A percentile compares a stretch with the other conserved stretches of the same genome.
phyloP scores from a whole-genome alignment of 1,140 invertebrate genomes.

The Nasonia vitripennis region DNA sequence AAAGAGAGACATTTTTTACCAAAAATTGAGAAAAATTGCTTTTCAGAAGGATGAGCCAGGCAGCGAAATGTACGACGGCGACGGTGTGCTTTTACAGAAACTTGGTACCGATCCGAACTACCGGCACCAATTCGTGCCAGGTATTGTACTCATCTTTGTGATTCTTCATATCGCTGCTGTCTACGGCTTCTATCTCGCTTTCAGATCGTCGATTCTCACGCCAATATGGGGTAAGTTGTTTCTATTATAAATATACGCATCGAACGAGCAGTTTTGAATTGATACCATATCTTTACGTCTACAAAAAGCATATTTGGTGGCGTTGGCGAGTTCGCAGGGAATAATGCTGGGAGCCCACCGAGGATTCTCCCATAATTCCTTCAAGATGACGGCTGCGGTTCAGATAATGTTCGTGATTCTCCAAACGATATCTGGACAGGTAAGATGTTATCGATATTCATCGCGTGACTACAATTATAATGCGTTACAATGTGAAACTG shows the following conservation, averaged over 20 bases:
- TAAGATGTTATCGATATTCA: conserved; percentile 55
- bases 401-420: conserved; percentile 80
- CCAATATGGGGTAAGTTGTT: conserved; percentile 81
- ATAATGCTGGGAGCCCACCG: conserved; percentile 76
- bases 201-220: conserved; percentile 80
- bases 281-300: too few species aligned
- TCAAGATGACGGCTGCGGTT: conserved; percentile 14
- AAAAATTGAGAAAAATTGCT: too few species aligned
- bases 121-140: background rate
- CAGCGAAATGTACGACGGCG: conserved; percentile 15
- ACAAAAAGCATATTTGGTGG: background rate
- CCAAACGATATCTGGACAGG: conserved; percentile 77
- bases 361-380: conserved; percentile 52
- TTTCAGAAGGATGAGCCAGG: background rate
- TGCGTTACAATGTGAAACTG: conserved; percentile 16
- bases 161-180: conserved; percentile 81
- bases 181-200: conserved; percentile 82
- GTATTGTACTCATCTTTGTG: conserved; percentile 55
- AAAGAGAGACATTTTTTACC: too few species aligned
- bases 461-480: background rate
- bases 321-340: background rate
- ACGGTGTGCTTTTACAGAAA: background rate
- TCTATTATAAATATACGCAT: background rate
- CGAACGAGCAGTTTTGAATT: too few species aligned
- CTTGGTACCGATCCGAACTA: conserved; percentile 19